Evolutionary conservation across 1,140 invertebrate genomes (phyloP), one percentile per base, ranked within the genome.

Genomic region (Cydia strobilella): DNA sequence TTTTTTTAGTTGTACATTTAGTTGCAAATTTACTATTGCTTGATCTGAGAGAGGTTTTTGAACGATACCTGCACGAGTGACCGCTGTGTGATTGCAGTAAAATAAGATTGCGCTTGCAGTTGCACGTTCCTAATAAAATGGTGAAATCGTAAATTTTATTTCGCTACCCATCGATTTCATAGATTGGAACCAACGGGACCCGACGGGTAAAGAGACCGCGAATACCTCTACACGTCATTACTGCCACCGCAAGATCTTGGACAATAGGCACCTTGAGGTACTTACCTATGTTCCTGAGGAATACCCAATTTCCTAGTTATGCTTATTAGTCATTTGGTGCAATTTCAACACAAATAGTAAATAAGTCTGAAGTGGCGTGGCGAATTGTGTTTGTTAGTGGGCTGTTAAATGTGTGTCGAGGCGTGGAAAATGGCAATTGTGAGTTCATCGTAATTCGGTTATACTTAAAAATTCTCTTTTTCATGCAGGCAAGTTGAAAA

Each of bases 301-400:
- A 59, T 23, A 59, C 20, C 54, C 54, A 0, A 59, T 59, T 59
- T 59, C 54, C 54, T 59, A 59, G 54, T 23, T 23, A 23, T 59
- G 54, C 54, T 59, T 18, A 59, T 59, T 59, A 23, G 54, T 59
- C 54, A 59, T 59, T 59, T 59, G 18, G 10, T 23, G 20, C 9
- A 23, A 20, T 59, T 59, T 59, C 54, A 59, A 59, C 54, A 59
- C 54, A 59, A 59, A 59, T 59, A 45, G 54, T 23, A 23, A 59
- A 7, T 54, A 23, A 59, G n/a, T 54, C 12, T 18, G 45, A 5
- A 18, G 51, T 54, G 7, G n/a, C 15, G 51, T 9, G 51, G 15
- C 51, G 51, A 45, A 45, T 45, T 45, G 42, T 15, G 42, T 45
- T 45, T 45, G 42, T 45, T 18, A 18, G n/a, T 51, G 15, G n/a